Conservation (phyloP, 2,113 vertebrate genomes). For the Tursiops truncatus region DNA sequence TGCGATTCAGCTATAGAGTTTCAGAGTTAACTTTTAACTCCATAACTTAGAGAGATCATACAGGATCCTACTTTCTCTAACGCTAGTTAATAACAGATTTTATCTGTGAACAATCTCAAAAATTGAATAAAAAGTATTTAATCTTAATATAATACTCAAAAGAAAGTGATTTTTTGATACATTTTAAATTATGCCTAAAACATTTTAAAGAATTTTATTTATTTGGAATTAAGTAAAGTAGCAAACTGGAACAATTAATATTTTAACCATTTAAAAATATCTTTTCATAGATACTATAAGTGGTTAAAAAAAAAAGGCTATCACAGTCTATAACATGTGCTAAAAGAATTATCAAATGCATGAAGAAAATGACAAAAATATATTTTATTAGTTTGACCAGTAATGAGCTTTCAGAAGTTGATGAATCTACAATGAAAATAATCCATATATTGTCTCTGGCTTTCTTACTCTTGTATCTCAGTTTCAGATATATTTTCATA, state of each 20-base stretch:
- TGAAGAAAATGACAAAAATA: constrained; percentile 47
- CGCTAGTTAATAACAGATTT: constrained; percentile 7
- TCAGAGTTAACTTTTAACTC: constrained; percentile 23
- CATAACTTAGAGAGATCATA: not conserved
- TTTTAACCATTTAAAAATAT: constrained; percentile 5
- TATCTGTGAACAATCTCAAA: constrained; percentile 29
- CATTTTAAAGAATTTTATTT: not conserved
- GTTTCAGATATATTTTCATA: constrained; percentile 5
- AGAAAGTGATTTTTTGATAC: not conserved
- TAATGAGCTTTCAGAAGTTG: constrained; percentile 12
- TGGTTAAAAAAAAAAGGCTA: not conserved
- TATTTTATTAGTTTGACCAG: not conserved
- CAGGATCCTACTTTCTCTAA: not conserved
- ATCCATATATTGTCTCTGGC: not conserved
- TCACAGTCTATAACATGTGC: not conserved
- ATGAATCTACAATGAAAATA: constrained; percentile 29
- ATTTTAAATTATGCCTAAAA: constrained; percentile 32
- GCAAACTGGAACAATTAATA: not conserved
- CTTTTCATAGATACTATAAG: constrained; percentile 1
- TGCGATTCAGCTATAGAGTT: constrained; percentile 10
- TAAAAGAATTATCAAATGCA: constrained; percentile 6
- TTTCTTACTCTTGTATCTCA: not conserved
- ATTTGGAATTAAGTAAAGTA: not conserved
- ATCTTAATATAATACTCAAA: not conserved
- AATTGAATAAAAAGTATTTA: not conserved